Evolutionary conservation across 1,140 invertebrate species (phyloP).

Genomic region (Calliphora vicina): DNA sequence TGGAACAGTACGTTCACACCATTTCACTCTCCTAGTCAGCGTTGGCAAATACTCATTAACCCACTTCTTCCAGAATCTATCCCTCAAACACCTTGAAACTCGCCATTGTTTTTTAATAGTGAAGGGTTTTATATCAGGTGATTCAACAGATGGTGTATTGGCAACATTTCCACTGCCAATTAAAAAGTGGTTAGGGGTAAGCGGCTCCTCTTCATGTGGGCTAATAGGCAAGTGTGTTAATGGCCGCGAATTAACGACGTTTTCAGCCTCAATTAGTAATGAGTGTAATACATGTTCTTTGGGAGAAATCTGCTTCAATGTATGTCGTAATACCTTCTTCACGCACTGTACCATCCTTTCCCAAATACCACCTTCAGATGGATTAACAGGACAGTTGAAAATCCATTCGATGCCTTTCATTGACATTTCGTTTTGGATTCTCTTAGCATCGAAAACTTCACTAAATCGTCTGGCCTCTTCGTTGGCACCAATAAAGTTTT

Average conservation of each 20-base stretch:
- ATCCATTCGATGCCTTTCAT: constrained; percentile 42
- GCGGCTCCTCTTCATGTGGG: not conserved
- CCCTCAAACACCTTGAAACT: too few species aligned
- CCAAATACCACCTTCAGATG: constrained; percentile 48
- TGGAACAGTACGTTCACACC: too few species aligned
- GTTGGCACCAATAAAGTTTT: too few species aligned
- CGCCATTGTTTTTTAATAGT: too few species aligned
- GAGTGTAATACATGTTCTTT: not conserved
- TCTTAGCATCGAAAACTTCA: not conserved
- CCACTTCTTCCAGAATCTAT: too few species aligned
- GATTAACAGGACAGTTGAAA: constrained; percentile 49
- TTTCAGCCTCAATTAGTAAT: constrained; percentile 22
- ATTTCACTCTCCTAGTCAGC: too few species aligned
- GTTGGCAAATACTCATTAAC: too few species aligned
- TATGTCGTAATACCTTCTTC: not conserved
- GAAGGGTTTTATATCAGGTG: too few species aligned
- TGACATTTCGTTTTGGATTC: constrained; percentile 1
- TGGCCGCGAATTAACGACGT: not conserved
- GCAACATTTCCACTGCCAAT: not conserved
- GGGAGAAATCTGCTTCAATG: not conserved
- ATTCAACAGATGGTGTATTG: too few species aligned
- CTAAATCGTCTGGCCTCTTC: not conserved
- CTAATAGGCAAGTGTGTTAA: not conserved
- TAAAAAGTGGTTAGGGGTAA: not conserved
- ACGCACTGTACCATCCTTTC: constrained; percentile 41